Percentiles rank a stretch among this genome's conserved stretches.
Evolutionary conservation across 2,113 vertebrate species (phyloP).

Genomic region (Poeciliopsis turrubarensis): DNA sequence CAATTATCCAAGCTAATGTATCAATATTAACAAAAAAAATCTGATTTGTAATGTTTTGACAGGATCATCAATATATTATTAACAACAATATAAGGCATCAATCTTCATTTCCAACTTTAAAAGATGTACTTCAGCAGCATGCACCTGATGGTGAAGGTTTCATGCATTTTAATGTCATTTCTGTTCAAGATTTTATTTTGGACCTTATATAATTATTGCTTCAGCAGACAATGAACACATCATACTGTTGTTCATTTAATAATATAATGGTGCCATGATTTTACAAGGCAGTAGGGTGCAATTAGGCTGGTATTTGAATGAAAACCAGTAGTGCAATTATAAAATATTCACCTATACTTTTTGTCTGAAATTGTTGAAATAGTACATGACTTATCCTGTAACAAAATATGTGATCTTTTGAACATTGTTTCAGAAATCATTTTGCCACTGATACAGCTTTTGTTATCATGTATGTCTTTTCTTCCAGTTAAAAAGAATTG

Average conservation of each 20-base stretch:
- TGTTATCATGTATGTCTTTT: not conserved
- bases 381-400: no score
- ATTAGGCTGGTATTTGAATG: not conserved
- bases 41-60: conserved; percentile 70
- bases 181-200: conserved; percentile 54
- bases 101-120: conserved; percentile 69
- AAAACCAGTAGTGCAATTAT: not conserved
- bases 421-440: not conserved
- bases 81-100: conserved; percentile 55
- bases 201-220: conserved; percentile 52
- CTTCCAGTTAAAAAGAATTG: not conserved
- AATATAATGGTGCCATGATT: not conserved
- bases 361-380: not conserved
- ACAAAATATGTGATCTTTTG: not conserved
- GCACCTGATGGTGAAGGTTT: conserved; percentile 20
- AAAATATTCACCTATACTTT: not conserved
- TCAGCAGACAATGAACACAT: conserved; percentile 68
- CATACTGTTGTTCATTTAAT: not conserved
- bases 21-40: conserved; percentile 61
- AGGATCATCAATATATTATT: conserved; percentile 79
- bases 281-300: not conserved
- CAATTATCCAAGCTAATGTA: conserved; percentile 74
- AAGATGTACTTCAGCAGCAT: conserved; percentile 24
- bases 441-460: not conserved
- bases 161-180: conserved; percentile 46